Conservation (phyloP, 2,113 vertebrate species). For the Thamnophis sirtalis region DNA sequence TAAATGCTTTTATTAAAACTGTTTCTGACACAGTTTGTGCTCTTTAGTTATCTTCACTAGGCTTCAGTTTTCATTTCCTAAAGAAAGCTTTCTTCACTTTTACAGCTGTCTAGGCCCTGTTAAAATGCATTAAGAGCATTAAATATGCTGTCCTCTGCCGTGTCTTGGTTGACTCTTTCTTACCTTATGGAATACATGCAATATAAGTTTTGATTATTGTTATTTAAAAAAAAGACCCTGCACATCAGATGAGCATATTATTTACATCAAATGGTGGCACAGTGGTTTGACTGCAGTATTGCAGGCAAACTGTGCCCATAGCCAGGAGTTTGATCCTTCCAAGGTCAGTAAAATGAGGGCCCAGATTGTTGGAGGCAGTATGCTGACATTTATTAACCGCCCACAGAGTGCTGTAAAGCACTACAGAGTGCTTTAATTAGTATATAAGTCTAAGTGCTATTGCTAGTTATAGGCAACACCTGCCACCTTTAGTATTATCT, state of each 20-base stretch:
- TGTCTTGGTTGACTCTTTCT: not conserved
- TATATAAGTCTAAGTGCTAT: not conserved
- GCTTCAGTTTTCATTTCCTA: not conserved
- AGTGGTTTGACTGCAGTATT: not conserved
- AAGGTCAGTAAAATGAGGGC: not conserved
- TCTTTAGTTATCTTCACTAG: not conserved
- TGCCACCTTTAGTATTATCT: not conserved
- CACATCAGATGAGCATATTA: not conserved
- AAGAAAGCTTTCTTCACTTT: not conserved
- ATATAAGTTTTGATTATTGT: not conserved
- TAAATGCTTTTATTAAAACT: not conserved
- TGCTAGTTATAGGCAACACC: not conserved
- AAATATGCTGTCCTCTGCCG: not conserved
- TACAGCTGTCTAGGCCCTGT: not conserved
- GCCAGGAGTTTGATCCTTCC: not conserved
- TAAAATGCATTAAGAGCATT: not conserved
- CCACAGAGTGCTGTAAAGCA: not conserved
- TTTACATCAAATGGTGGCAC: not conserved
- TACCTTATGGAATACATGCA: not conserved
- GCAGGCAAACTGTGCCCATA: not conserved
- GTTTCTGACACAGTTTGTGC: not conserved
- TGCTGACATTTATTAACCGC: not conserved
- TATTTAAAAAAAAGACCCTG: not conserved
- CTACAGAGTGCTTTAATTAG: not conserved
- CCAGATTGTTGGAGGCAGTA: not conserved